Percentiles rank a stretch among this genome's conserved stretches.
Conservation (phyloP, 1,140 invertebrate genomes). For the Drosophila truncata region DNA sequence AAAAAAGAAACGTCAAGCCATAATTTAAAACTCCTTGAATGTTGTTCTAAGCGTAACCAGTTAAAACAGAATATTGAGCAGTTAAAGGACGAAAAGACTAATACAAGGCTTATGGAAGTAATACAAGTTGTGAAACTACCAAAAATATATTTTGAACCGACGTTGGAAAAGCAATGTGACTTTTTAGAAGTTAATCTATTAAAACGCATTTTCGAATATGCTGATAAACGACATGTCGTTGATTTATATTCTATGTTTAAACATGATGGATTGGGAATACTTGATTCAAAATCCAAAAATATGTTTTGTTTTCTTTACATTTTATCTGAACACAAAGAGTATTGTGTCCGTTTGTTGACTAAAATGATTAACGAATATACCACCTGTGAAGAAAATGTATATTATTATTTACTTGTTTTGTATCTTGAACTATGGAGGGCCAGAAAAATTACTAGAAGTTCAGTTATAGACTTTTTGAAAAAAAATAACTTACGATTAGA, state of each 20-base stretch:
- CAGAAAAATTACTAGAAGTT: constrained; percentile 20
- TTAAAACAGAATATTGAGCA: constrained; percentile 19
- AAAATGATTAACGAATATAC: constrained; percentile 23
- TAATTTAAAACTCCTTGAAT: constrained; percentile 39
- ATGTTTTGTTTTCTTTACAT: constrained; percentile 51
- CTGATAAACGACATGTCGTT: constrained; percentile 6
- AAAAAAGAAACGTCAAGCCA: constrained; percentile 15
- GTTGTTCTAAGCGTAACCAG: constrained; percentile 43
- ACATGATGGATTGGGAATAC: constrained; percentile 20
- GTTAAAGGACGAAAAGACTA: not conserved
- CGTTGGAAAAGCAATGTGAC: not conserved
- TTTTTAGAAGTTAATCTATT: constrained; percentile 39
- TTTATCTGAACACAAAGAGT: constrained; percentile 39
- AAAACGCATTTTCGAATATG: constrained; percentile 44
- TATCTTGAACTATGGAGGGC: constrained; percentile 53
- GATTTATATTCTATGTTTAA: constrained; percentile 18
- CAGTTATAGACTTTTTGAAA: constrained; percentile 41
- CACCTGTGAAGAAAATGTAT: constrained; percentile 22
- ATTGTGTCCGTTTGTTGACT: constrained; percentile 33
- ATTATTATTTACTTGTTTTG: constrained; percentile 49
- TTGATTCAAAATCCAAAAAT: constrained; percentile 28
- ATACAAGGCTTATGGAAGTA: constrained; percentile 1
- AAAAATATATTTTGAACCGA: constrained; percentile 17
- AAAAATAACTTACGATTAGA: constrained; percentile 28
- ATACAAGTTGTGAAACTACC: constrained; percentile 20